A percentile compares a stretch with the other conserved stretches of the same genome.
Evolutionary conservation across 2,888 invertebrate genomes (phyloP).

Genomic region (Eristalis intricaria): DNA sequence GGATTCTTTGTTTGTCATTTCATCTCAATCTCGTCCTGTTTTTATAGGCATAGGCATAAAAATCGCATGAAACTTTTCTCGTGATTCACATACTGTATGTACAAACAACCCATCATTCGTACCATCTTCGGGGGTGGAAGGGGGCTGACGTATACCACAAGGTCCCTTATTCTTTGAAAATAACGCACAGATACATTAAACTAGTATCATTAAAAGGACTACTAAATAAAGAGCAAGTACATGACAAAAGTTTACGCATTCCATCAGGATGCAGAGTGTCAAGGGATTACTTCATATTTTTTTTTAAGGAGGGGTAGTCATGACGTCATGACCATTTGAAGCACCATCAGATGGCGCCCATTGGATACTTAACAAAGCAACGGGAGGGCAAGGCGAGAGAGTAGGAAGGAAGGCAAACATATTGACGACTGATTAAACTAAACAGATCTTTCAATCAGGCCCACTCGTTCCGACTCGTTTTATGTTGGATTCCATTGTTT

Average conservation of each 20-base stretch:
- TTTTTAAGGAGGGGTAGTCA: constrained; percentile 10
- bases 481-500: constrained; percentile 27
- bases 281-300: constrained; percentile 32
- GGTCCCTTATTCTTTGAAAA: background rate
- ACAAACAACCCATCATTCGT: constrained; percentile 8
- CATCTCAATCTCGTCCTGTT: constrained; percentile 29
- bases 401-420: background rate
- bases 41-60: background rate
- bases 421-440: constrained; percentile 38
- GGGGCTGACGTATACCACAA: background rate
- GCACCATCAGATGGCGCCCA: constrained; percentile 23
- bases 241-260: constrained; percentile 35
- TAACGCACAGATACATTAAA: background rate
- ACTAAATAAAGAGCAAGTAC: constrained; percentile 21
- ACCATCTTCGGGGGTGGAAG: constrained; percentile 29
- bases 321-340: constrained; percentile 11
- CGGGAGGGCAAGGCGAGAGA: background rate
- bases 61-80: background rate
- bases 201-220: constrained; percentile 5
- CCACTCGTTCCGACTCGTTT: background rate
- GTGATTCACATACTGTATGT: background rate
- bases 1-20: constrained; percentile 21
- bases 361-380: constrained; percentile 1
- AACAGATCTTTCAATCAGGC: constrained; percentile 25
- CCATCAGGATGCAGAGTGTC: constrained; percentile 18